phyloP scores from a whole-genome alignment of 2,797 vertebrate species.

The Aphelocoma californica region DNA sequence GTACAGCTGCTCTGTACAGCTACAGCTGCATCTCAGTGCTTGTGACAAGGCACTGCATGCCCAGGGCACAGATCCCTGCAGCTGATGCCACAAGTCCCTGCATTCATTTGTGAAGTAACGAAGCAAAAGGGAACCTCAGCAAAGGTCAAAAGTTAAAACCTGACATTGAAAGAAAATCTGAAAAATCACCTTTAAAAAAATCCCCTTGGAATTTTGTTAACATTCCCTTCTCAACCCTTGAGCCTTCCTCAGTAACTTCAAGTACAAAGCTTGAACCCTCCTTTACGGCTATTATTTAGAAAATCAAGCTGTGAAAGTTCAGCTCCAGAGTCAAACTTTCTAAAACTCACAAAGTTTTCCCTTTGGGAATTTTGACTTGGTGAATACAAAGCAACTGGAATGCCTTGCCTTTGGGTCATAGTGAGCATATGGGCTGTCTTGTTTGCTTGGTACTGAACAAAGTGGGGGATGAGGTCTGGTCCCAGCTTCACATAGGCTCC shows the following conservation, averaged over 20 bases:
- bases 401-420: constrained; percentile 87
- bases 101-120: background rate
- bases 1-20: background rate
- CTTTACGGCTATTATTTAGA: background rate
- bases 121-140: background rate
- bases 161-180: background rate
- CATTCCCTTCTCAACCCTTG: background rate
- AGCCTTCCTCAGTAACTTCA: background rate
- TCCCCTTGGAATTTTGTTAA: background rate
- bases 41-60: background rate
- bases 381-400: background rate
- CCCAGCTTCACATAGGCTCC: constrained; percentile 92
- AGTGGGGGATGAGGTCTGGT: constrained; percentile 84
- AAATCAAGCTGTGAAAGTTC: background rate
- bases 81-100: background rate
- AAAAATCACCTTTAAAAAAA: background rate
- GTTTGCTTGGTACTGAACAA: constrained; percentile 90
- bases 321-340: background rate
- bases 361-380: background rate
- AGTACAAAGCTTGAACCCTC: background rate
- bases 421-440: constrained; percentile 81
- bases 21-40: background rate
- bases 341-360: background rate
- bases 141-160: background rate
- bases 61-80: background rate